phyloP scores from a whole-genome alignment of 1,140 invertebrate genomes.

The Rhopalosiphum maidis region DNA sequence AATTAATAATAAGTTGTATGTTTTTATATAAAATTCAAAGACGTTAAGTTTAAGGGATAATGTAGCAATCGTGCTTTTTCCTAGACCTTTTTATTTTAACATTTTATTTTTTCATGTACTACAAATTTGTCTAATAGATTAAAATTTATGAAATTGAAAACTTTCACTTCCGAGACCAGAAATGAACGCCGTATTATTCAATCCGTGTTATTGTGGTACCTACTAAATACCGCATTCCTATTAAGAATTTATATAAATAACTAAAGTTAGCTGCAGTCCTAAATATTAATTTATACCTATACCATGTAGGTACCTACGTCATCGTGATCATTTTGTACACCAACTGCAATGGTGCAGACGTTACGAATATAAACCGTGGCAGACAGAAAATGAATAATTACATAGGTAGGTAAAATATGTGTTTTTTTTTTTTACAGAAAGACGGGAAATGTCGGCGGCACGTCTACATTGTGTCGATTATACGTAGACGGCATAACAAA shows the following conservation, averaged over 20 bases:
- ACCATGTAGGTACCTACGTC: neutral
- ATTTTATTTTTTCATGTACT: no score
- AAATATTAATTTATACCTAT: neutral
- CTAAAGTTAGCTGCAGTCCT: neutral
- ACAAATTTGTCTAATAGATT: no score
- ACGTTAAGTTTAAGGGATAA: no score
- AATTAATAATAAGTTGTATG: neutral
- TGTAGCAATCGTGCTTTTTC: no score
- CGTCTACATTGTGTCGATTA: slow-evolving; percentile 29
- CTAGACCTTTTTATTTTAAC: no score
- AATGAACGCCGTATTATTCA: neutral
- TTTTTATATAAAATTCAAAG: neutral
- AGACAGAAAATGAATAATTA: neutral
- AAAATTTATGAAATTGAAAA: no score
- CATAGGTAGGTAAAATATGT: neutral
- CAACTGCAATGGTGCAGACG: neutral
- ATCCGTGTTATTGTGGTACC: neutral
- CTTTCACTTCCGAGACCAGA: no score
- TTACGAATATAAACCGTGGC: neutral
- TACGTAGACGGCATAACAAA: slow-evolving; percentile 21
- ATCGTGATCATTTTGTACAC: neutral
- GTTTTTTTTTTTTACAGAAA: neutral
- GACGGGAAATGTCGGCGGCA: slow-evolving; percentile 36
- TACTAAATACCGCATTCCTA: neutral
- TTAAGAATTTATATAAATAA: neutral